Conservation (phyloP, 2,888 invertebrate genomes). For the Pterostichus madidus region DNA sequence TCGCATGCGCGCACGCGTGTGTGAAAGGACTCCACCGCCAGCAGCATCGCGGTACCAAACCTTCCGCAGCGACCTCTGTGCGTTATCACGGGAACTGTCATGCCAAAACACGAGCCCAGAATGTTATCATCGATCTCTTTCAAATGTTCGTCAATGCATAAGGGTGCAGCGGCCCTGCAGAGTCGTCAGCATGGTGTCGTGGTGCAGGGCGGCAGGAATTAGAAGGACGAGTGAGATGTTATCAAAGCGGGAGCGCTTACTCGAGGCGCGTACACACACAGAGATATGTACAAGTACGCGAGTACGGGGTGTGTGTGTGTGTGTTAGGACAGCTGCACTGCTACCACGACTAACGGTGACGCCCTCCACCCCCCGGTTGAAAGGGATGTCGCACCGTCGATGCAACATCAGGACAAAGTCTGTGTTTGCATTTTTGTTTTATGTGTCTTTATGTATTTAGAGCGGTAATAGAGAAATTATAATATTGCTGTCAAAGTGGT, state of each 20-base stretch:
- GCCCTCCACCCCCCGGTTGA: neutral
- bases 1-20: too few species aligned
- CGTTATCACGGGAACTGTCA: constrained; percentile 78
- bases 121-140: constrained; percentile 78
- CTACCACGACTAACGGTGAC: too few species aligned
- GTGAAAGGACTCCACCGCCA: too few species aligned
- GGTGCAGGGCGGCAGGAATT: neutral
- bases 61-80: constrained; percentile 69
- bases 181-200: neutral
- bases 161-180: constrained; percentile 72
- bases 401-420: too few species aligned
- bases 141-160: constrained; percentile 79
- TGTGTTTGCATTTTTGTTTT: too few species aligned
- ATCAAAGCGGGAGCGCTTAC: constrained; percentile 61
- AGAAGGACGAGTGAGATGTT: constrained; percentile 43
- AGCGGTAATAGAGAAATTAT: constrained; percentile 1
- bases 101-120: constrained; percentile 78
- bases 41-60: too few species aligned
- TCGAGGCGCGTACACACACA: constrained; percentile 56
- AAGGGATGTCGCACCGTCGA: too few species aligned
- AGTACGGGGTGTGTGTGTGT: constrained; percentile 9
- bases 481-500: neutral
- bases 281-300: constrained; percentile 37
- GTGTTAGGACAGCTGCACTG: constrained; percentile 57
- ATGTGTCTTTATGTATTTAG: neutral